Conservation (phyloP, 2,113 vertebrate genomes). For the Tinamus guttatus region DNA sequence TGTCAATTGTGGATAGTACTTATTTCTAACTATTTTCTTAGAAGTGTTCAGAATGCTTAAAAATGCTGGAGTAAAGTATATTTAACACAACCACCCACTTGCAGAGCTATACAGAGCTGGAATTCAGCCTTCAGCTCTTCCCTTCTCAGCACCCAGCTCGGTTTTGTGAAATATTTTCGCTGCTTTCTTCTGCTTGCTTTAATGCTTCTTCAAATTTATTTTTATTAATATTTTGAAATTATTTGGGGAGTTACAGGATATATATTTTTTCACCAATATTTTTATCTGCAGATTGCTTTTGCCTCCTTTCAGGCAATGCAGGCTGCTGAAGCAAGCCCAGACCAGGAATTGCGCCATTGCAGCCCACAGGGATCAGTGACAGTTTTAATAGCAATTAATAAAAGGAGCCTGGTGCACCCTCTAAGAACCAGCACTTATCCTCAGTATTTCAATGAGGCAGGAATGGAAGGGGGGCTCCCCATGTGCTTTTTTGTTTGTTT, state of each 20-base stretch:
- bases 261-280: background rate
- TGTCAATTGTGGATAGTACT: constrained; percentile 37
- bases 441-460: background rate
- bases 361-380: rapidly evolving
- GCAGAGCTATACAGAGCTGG: background rate
- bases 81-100: constrained; percentile 28
- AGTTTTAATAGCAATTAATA: background rate
- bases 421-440: background rate
- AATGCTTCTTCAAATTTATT: background rate
- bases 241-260: background rate
- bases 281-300: background rate
- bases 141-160: background rate
- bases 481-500: background rate
- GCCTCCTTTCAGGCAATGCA: background rate
- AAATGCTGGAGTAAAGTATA: constrained; percentile 33
- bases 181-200: background rate
- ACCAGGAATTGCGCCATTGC: background rate
- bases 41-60: constrained; percentile 33
- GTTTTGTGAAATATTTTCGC: background rate
- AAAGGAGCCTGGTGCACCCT: background rate
- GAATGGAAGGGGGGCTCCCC: background rate
- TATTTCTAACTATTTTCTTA: constrained; percentile 35
- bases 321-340: background rate
- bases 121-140: background rate
- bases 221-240: background rate